Evolutionary conservation across 2,797 vertebrate genomes (phyloP).

Genomic region (Catharus ustulatus): DNA sequence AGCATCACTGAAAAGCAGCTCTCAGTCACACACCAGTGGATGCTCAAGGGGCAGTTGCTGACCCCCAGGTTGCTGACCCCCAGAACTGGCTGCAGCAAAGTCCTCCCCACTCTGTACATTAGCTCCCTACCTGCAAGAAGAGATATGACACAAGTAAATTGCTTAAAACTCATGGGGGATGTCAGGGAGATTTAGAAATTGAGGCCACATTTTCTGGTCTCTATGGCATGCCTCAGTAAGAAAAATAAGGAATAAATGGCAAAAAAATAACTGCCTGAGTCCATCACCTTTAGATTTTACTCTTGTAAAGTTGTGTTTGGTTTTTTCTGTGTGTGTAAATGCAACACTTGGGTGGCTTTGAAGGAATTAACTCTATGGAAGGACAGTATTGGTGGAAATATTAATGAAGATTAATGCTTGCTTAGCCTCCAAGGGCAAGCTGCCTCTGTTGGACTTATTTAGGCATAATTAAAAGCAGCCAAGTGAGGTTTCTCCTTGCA

Average conservation of each 20-base stretch:
- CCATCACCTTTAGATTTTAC: background rate
- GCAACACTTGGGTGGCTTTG: background rate
- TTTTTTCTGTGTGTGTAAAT: background rate
- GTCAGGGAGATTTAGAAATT: background rate
- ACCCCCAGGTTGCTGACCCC: background rate
- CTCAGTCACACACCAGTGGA: background rate
- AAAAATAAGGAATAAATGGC: background rate
- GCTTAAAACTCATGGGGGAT: background rate
- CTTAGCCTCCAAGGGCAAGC: background rate
- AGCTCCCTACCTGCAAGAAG: background rate
- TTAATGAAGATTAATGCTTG: background rate
- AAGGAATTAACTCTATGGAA: background rate
- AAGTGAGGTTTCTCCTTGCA: background rate
- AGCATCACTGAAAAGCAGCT: background rate
- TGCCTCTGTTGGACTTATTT: background rate
- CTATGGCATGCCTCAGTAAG: background rate
- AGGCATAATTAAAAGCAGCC: conserved; percentile 3
- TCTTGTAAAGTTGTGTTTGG: background rate
- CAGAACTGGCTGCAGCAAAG: background rate
- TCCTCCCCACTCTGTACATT: background rate
- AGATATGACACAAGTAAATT: background rate
- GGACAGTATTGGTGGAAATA: background rate
- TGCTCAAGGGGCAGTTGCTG: background rate
- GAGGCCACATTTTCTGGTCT: background rate
- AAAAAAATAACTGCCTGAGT: background rate